Percentiles rank a stretch among this genome's conserved stretches.
Evolutionary conservation across 2,797 vertebrate genomes (phyloP).

Genomic region (Enteromius anoplus): DNA sequence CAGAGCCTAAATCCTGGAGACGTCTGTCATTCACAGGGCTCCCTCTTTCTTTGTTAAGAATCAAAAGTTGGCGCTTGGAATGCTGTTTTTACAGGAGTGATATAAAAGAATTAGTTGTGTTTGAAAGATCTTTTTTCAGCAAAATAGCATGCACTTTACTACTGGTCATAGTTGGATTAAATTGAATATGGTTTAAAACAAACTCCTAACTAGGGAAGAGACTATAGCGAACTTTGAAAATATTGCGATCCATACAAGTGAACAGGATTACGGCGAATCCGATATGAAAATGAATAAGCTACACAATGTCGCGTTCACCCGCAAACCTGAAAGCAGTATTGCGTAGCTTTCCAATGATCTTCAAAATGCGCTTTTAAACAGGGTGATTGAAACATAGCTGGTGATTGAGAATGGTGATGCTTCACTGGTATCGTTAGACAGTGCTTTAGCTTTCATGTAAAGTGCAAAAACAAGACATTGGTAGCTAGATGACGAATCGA

Average conservation of each 20-base stretch:
- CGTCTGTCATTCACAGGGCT: slow-evolving; percentile 31
- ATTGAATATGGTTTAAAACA: neutral
- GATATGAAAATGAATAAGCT: too few species aligned
- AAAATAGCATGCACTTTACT: neutral
- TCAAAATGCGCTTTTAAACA: too few species aligned
- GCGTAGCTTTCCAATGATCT: too few species aligned
- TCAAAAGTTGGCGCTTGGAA: neutral
- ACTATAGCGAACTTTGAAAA: neutral
- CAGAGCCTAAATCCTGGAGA: slow-evolving; percentile 39
- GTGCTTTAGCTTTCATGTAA: neutral
- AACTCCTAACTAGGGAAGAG: neutral
- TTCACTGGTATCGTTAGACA: neutral
- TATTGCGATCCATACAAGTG: neutral
- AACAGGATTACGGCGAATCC: too few species aligned
- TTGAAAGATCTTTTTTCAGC: neutral
- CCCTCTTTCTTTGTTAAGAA: neutral
- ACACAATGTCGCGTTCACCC: too few species aligned
- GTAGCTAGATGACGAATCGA: neutral
- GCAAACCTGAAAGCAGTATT: too few species aligned
- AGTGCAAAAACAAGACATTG: neutral
- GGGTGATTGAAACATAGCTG: too few species aligned
- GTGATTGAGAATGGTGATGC: neutral
- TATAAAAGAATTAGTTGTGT: neutral
- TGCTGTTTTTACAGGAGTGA: neutral
- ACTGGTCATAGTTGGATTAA: neutral